Conservation (phyloP, 2,797 vertebrate species). For the Sebastes oblongus region DNA sequence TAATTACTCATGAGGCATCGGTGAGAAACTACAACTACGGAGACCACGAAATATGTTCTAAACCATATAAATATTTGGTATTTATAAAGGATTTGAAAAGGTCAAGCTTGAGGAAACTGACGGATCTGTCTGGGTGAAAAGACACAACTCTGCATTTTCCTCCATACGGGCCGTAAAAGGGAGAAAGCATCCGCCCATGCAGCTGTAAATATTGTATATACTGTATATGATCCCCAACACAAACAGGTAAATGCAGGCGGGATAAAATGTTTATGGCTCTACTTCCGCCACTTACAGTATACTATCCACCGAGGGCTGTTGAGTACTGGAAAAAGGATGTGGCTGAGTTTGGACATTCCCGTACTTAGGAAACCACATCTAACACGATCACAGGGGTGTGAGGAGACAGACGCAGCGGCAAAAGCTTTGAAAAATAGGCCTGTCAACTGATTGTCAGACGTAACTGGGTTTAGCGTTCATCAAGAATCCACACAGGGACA, state of each 20-base stretch:
- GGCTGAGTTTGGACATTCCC: slow-evolving; percentile 75
- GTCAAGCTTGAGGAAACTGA: slow-evolving; percentile 4
- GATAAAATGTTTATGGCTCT: slow-evolving; percentile 77
- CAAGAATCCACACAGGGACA: slow-evolving; percentile 55
- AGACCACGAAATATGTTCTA: background rate
- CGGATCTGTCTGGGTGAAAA: background rate
- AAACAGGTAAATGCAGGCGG: slow-evolving; percentile 73
- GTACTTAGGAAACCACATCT: slow-evolving; percentile 78
- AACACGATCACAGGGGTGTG: slow-evolving; percentile 68
- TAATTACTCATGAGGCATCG: background rate
- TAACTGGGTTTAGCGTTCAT: slow-evolving; percentile 76
- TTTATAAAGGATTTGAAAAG: slow-evolving; percentile 18
- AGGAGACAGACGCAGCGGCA: slow-evolving; percentile 47
- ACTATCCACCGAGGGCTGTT: slow-evolving; percentile 51
- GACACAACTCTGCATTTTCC: background rate
- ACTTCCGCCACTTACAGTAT: slow-evolving; percentile 79
- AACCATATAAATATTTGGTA: slow-evolving; percentile 44
- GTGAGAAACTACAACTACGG: slow-evolving; percentile 1
- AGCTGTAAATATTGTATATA: slow-evolving; percentile 41
- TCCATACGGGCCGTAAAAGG: background rate
- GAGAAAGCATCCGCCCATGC: slow-evolving; percentile 8
- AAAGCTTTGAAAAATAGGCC: slow-evolving; percentile 66
- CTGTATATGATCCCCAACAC: slow-evolving; percentile 39
- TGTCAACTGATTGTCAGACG: slow-evolving; percentile 51
- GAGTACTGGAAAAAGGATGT: slow-evolving; percentile 77